These are phyloP conservation scores for Agrochola lota DNA, from an alignment of 2,888 invertebrate species.

Conservation along the genomic window DNA sequence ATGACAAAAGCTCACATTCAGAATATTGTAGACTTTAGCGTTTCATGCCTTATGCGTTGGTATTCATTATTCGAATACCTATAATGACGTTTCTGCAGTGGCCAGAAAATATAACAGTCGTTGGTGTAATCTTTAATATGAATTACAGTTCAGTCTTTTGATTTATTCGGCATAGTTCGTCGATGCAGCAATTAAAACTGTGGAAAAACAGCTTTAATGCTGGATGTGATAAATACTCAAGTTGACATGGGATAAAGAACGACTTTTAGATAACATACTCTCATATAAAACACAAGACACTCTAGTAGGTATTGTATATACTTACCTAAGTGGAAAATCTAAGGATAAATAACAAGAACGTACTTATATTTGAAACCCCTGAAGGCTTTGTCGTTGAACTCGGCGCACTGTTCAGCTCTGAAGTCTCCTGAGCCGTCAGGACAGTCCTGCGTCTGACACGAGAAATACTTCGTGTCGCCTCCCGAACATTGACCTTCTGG, in stretches of 20 bases:
- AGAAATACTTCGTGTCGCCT: slow-evolving; percentile 95
- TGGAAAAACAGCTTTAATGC: background rate
- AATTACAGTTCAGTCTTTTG: background rate
- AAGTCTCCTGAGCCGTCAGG: slow-evolving; percentile 95
- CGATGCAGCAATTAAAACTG: background rate
- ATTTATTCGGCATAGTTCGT: background rate
- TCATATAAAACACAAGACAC: background rate
- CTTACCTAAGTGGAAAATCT: background rate
- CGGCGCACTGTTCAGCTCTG: slow-evolving; percentile 96
- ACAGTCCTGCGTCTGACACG: slow-evolving; percentile 98
- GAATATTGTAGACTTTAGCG: background rate
- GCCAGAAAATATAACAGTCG: background rate
- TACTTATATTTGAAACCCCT: slow-evolving; percentile 95
- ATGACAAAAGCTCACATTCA: background rate
- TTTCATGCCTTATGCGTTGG: background rate
- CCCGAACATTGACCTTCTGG: slow-evolving; percentile 94
- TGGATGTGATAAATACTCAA: background rate
- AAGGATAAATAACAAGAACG: slow-evolving; percentile 64
- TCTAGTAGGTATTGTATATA: background rate
- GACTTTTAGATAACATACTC: background rate
- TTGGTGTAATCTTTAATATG: background rate
- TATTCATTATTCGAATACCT: background rate
- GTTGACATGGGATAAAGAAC: background rate
- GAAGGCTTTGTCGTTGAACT: slow-evolving; percentile 95
- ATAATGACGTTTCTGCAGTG: background rate